phyloP scores from a whole-genome alignment of 1,140 invertebrate species.

The Hycleus cichorii region DNA sequence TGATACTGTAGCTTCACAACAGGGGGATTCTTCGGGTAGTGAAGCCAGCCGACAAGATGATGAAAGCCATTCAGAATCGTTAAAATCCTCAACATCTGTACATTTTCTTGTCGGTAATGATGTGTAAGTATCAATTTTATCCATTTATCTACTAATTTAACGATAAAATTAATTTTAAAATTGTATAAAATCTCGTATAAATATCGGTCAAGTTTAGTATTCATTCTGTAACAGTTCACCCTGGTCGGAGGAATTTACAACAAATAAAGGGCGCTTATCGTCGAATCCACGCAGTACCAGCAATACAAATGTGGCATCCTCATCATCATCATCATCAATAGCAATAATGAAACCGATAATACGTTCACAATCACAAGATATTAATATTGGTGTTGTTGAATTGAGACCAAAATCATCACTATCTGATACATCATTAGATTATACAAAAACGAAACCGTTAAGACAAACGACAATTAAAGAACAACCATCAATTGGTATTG shows the following conservation, averaged over 20 bases:
- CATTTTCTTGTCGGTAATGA: slow-evolving; percentile 41
- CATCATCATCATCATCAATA: slow-evolving; percentile 1
- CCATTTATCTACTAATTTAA: too few relatives aligned
- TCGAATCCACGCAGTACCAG: slow-evolving; percentile 2
- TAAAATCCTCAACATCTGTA: slow-evolving; percentile 16
- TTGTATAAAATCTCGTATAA: neutral
- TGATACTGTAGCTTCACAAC: slow-evolving; percentile 14
- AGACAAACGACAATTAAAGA: slow-evolving; percentile 30
- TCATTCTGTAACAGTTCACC: neutral
- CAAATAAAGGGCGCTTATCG: neutral
- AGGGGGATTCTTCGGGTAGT: slow-evolving; percentile 40
- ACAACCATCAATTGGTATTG: slow-evolving; percentile 21
- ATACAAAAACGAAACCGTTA: slow-evolving; percentile 11
- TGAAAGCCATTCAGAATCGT: slow-evolving; percentile 20
- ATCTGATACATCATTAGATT: slow-evolving; percentile 43
- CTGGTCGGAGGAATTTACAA: neutral
- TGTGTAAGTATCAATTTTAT: slow-evolving; percentile 21
- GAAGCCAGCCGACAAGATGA: slow-evolving; percentile 41
- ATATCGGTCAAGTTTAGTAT: neutral
- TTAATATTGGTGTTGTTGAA: slow-evolving; percentile 35
- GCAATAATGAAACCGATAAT: slow-evolving; percentile 9
- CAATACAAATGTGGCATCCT: slow-evolving; percentile 1
- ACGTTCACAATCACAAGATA: slow-evolving; percentile 33
- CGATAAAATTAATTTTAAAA: neutral
- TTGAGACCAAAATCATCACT: slow-evolving; percentile 36